These are phyloP conservation scores for Polietes domitor DNA, from an alignment of 2,888 invertebrate genomes.

Conservation along the genomic window DNA sequence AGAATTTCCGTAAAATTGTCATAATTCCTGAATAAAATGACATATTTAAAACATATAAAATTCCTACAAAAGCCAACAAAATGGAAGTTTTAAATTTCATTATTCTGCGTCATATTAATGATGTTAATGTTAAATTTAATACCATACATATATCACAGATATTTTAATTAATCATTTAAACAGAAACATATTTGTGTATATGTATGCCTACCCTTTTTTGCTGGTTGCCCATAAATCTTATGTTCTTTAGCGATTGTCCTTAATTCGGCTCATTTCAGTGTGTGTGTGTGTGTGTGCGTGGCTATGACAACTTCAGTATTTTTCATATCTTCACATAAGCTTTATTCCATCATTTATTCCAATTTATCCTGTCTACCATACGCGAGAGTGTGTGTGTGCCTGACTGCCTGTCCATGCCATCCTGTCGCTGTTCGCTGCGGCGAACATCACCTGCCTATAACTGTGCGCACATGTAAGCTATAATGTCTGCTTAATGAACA, in stretches of 20 bases:
- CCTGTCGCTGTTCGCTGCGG: neutral
- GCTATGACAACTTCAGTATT: neutral
- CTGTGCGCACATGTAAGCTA: neutral
- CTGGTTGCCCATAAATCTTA: neutral
- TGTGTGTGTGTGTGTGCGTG: too few relatives aligned
- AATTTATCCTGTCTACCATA: conserved; percentile 2
- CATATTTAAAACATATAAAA: neutral
- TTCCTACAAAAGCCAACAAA: neutral
- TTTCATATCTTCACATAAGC: neutral
- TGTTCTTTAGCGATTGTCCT: neutral
- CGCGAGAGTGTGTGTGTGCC: neutral
- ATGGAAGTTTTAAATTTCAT: conserved; percentile 18
- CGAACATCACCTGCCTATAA: neutral
- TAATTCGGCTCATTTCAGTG: neutral
- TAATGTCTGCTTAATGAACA: conserved; percentile 22
- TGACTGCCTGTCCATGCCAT: neutral
- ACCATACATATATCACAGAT: neutral
- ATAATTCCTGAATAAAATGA: neutral
- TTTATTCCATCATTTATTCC: conserved; percentile 8
- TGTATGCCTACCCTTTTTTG: neutral
- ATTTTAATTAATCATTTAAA: conserved; percentile 33
- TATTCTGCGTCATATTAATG: conserved; percentile 13
- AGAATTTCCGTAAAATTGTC: neutral
- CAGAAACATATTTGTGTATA: neutral
- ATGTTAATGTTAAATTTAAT: conserved; percentile 24